Conservation (phyloP, 92 coral and sea anemone species). For the Muricea muricata region DNA sequence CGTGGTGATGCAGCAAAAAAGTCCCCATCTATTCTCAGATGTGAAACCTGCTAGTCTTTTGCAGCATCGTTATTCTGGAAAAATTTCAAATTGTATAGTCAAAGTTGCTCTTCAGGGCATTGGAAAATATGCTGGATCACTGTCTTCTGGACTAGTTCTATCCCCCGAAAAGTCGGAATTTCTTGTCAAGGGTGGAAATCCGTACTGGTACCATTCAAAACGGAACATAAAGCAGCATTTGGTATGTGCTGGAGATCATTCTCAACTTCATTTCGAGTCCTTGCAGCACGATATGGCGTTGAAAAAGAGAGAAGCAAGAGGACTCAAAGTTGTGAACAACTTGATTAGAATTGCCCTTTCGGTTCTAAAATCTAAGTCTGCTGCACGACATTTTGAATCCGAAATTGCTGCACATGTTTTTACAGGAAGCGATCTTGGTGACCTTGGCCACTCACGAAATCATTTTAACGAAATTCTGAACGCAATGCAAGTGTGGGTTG, state of each 20-base stretch:
- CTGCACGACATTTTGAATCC: slow-evolving; percentile 10
- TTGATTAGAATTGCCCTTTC: background rate
- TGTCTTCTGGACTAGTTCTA: background rate
- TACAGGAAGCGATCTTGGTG: slow-evolving; percentile 42
- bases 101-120: slow-evolving; percentile 3
- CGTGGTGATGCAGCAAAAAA: background rate
- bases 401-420: slow-evolving; percentile 23
- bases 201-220: slow-evolving; percentile 8
- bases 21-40: slow-evolving; percentile 6
- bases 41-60: slow-evolving; percentile 18
- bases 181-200: background rate
- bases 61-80: no score
- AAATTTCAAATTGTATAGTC: no score
- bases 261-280: slow-evolving; percentile 11
- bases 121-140: slow-evolving; percentile 17
- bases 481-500: slow-evolving; percentile 43
- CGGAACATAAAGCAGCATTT: background rate
- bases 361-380: slow-evolving; percentile 24
- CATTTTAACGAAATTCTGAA: slow-evolving; percentile 43
- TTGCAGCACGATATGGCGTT: background rate
- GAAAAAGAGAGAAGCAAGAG: background rate
- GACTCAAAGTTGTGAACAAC: background rate
- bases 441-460: slow-evolving; percentile 39
- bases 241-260: background rate
- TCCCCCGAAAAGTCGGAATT: slow-evolving; percentile 4